phyloP scores from a whole-genome alignment of 1,140 invertebrate genomes.

The Panulirus ornatus region DNA sequence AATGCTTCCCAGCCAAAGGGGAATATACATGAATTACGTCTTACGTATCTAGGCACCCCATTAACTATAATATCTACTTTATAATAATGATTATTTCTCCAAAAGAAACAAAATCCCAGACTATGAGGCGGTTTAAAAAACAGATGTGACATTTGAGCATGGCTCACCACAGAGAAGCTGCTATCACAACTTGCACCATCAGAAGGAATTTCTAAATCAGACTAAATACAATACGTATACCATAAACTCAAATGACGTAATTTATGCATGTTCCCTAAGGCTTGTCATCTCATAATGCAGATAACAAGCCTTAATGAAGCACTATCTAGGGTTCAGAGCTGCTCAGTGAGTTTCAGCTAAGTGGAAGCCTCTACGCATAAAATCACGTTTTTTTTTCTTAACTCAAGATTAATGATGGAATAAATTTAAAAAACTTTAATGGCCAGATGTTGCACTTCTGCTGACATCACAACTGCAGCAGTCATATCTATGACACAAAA shows the following conservation, averaged over 20 bases:
- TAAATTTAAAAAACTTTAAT: not conserved
- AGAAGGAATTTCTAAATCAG: too few species aligned
- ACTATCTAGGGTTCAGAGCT: constrained; percentile 27
- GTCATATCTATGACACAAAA: not conserved
- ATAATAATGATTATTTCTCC: not conserved
- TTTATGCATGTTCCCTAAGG: constrained; percentile 52
- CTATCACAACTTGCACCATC: not conserved
- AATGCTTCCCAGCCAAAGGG: constrained; percentile 36
- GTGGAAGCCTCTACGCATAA: not conserved
- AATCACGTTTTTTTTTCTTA: not conserved
- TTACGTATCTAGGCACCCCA: not conserved
- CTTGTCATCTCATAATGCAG: constrained; percentile 13
- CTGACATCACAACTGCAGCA: not conserved
- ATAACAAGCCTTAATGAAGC: constrained; percentile 35
- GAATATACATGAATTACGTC: constrained; percentile 55
- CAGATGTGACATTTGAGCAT: not conserved
- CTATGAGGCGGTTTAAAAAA: too few species aligned
- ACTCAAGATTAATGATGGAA: not conserved
- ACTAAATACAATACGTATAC: too few species aligned
- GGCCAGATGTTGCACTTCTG: not conserved
- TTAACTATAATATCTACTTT: not conserved
- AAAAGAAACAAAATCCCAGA: not conserved
- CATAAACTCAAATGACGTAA: constrained; percentile 45
- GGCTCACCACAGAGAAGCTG: not conserved
- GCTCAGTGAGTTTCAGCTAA: constrained; percentile 10